Evolutionary conservation across 2,797 vertebrate genomes (phyloP).

Genomic region (Margarornis squamiger): DNA sequence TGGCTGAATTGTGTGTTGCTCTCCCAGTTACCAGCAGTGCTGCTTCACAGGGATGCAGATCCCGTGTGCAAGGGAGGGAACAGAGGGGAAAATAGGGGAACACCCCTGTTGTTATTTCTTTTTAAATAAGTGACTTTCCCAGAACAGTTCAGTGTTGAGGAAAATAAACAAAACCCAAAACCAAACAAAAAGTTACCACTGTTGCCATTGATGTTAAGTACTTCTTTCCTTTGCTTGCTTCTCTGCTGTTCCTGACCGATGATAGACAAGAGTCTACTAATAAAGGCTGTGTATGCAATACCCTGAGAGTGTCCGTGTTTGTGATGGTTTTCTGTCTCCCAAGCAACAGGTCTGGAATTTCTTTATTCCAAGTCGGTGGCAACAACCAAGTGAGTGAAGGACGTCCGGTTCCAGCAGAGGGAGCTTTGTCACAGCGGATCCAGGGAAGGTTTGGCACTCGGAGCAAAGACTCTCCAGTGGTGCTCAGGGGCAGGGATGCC

Average conservation of each 20-base stretch:
- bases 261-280: neutral
- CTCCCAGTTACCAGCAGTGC: neutral
- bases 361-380: neutral
- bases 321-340: rapidly evolving
- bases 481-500: neutral
- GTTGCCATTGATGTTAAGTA: neutral
- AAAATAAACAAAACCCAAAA: neutral
- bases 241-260: neutral
- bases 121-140: neutral
- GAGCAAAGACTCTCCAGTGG: rapidly evolving
- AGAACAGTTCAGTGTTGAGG: neutral
- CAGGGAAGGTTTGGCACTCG: rapidly evolving
- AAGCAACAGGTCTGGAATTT: rapidly evolving
- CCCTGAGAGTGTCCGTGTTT: rapidly evolving
- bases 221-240: neutral
- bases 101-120: neutral
- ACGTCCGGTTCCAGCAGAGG: constrained; percentile 25
- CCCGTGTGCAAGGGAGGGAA: neutral
- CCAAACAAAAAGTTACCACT: rapidly evolving
- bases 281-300: neutral
- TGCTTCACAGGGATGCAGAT: neutral
- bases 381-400: rapidly evolving
- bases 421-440: neutral
- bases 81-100: too few relatives aligned
- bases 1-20: neutral